Conservation (phyloP, 2,888 invertebrate genomes). For the Cantharis lateralis region DNA sequence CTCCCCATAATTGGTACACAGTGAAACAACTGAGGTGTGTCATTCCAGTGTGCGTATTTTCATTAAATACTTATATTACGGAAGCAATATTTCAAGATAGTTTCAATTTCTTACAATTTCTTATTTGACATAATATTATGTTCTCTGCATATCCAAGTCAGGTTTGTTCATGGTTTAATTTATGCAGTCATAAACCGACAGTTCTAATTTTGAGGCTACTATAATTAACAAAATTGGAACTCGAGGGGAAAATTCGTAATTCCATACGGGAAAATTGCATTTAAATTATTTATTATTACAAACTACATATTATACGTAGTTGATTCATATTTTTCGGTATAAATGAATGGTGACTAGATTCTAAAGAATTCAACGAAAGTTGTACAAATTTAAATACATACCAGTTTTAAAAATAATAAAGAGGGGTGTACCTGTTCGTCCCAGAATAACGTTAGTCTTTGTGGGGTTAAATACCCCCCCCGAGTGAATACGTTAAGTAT, state of each 20-base stretch:
- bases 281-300: not conserved
- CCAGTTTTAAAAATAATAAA: not conserved
- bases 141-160: not conserved
- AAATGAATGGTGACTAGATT: not conserved
- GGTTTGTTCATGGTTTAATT: not conserved
- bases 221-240: not conserved
- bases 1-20: too few relatives aligned
- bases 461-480: not conserved
- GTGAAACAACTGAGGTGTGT: too few relatives aligned
- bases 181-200: not conserved
- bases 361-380: not conserved
- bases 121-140: not conserved
- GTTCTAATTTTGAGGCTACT: not conserved
- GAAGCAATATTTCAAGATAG: not conserved
- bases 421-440: not conserved
- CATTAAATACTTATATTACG: not conserved
- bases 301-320: not conserved
- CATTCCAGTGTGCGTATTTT: too few relatives aligned
- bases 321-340: not conserved
- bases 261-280: not conserved
- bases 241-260: not conserved
- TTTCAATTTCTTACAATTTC: not conserved
- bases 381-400: not conserved
- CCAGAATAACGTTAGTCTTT: not conserved
- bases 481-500: not conserved